Conservation (phyloP, 2,797 vertebrate genomes). For the Intellagama lesueurii region DNA sequence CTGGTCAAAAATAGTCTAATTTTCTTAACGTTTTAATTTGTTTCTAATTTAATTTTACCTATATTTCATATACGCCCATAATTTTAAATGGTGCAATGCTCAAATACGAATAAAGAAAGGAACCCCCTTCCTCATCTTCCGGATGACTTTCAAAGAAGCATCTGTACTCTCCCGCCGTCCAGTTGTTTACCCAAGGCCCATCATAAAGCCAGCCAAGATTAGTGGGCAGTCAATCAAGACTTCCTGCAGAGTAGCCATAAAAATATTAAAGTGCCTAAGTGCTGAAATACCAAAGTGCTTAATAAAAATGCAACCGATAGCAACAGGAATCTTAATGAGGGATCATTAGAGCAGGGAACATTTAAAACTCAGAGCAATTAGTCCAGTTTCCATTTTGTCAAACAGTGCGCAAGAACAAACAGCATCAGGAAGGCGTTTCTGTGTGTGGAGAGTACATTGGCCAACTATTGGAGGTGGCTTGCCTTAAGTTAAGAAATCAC, state of each 20-base stretch:
- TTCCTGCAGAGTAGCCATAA: neutral
- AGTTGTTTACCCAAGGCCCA: neutral
- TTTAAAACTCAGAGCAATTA: neutral
- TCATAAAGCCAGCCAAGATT: neutral
- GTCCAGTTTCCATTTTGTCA: neutral
- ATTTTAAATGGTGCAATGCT: no score
- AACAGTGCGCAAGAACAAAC: neutral
- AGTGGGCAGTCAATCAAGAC: neutral
- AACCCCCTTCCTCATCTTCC: no score
- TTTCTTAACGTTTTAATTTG: no score
- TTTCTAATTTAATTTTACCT: no score
- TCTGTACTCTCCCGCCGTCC: no score
- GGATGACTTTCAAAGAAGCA: neutral
- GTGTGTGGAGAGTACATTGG: no score
- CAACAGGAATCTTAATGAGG: constrained; percentile 19
- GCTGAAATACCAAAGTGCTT: neutral
- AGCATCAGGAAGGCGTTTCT: neutral
- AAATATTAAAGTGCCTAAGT: constrained; percentile 6
- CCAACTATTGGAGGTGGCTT: no score
- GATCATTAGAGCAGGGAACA: neutral
- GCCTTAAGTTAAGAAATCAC: no score
- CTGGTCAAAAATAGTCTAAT: no score
- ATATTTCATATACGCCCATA: no score
- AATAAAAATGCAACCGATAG: neutral
- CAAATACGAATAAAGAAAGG: no score